Evolutionary conservation across 2,797 vertebrate species (phyloP).

Genomic region (Sebastes nivosus): DNA sequence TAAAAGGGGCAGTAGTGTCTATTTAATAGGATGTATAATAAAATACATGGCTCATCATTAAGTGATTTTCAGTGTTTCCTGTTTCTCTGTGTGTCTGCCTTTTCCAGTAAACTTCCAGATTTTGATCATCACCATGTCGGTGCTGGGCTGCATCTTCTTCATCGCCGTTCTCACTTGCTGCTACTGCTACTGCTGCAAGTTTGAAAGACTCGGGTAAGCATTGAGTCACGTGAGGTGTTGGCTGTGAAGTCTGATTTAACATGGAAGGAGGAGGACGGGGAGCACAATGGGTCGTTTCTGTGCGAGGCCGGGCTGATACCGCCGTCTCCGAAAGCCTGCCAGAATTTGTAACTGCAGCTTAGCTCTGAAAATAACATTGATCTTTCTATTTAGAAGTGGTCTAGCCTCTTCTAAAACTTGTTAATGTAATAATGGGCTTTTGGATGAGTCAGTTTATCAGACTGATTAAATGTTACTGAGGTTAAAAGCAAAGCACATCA

Average conservation of each 20-base stretch:
- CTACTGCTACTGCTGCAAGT: conserved; percentile 86
- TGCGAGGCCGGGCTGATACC: conserved; percentile 66
- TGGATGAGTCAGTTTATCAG: not conserved
- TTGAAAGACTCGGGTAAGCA: conserved; percentile 83
- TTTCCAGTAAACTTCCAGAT: conserved; percentile 92
- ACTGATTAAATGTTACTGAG: not conserved
- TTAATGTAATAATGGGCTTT: not conserved
- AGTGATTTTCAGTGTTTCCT: not conserved
- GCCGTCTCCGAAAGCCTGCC: conserved; percentile 66
- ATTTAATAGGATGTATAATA: not conserved
- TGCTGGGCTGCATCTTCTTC: conserved; percentile 85
- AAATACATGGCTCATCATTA: not conserved
- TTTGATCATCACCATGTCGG: conserved; percentile 90
- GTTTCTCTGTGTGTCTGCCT: not conserved
- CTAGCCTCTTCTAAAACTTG: not conserved
- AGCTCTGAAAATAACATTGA: conserved; percentile 28
- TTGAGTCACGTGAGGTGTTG: conserved; percentile 41
- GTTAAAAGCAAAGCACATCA: not conserved
- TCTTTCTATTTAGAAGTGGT: not conserved
- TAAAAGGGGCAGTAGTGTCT: not conserved
- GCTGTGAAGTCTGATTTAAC: conserved; percentile 42
- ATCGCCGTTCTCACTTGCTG: conserved; percentile 85
- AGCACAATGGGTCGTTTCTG: conserved; percentile 71
- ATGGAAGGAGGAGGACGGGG: conserved; percentile 17
- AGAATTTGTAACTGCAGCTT: conserved; percentile 38